Evolutionary conservation across 2,797 vertebrate genomes (phyloP).

Genomic region (Harpagifer antarcticus): DNA sequence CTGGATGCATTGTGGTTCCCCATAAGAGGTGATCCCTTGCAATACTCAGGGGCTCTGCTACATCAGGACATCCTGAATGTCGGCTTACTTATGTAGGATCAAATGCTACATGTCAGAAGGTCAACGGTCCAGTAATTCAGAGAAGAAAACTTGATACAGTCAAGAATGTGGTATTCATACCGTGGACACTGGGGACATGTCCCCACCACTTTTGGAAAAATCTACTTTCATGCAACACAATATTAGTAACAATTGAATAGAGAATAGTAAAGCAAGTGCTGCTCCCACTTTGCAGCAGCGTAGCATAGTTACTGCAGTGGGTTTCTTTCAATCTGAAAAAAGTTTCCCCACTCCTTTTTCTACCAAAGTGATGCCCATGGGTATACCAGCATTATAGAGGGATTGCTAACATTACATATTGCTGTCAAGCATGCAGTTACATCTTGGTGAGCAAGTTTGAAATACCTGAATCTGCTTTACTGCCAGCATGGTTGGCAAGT

Average conservation of each 20-base stretch:
- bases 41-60: neutral
- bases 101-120: neutral
- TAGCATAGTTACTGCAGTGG: no score
- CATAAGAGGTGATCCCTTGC: neutral
- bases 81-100: neutral
- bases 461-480: conserved; percentile 9
- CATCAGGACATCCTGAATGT: neutral
- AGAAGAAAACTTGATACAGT: neutral
- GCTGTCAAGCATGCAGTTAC: neutral
- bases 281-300: no score
- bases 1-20: neutral
- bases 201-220: no score
- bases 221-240: no score
- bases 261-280: no score
- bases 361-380: no score
- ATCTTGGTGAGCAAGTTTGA: conserved; percentile 9
- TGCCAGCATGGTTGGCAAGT: conserved; percentile 28
- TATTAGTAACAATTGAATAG: no score
- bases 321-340: no score
- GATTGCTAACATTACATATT: neutral
- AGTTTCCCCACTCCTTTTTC: no score
- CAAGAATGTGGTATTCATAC: no score
- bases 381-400: no score
- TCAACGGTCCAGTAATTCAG: neutral
- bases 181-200: no score